A percentile compares a stretch with the other conserved stretches of the same genome.
Evolutionary conservation across 2,113 vertebrate species (phyloP).

Genomic region (Lagopus leucura): DNA sequence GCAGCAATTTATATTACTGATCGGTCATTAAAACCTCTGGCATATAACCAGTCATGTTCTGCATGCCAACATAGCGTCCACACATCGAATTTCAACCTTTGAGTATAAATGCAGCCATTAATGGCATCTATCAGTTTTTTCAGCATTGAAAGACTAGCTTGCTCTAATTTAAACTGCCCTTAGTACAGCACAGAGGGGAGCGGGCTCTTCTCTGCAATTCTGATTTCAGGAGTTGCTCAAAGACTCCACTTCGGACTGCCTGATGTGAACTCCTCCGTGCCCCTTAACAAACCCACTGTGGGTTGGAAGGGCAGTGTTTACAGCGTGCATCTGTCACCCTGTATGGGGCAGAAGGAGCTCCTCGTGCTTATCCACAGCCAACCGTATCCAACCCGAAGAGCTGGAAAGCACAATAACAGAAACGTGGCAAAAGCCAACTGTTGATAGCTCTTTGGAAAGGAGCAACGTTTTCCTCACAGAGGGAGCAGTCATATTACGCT

Average conservation of each 20-base stretch:
- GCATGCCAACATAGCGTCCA: slow-evolving; percentile 57
- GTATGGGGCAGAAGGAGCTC: slow-evolving; percentile 59
- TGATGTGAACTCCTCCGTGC: not conserved
- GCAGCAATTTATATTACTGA: slow-evolving; percentile 66
- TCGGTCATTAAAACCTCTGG: slow-evolving; percentile 32
- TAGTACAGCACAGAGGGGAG: not conserved
- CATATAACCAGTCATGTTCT: slow-evolving; percentile 16
- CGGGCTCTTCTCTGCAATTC: not conserved
- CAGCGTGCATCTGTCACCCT: slow-evolving; percentile 54
- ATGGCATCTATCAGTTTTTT: slow-evolving; percentile 66
- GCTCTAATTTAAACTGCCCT: slow-evolving; percentile 5
- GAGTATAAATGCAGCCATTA: slow-evolving; percentile 21
- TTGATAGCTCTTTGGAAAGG: not conserved
- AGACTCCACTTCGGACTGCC: not conserved
- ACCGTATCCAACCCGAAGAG: not conserved
- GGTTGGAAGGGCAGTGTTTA: slow-evolving; percentile 9
- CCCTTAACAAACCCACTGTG: slow-evolving; percentile 32
- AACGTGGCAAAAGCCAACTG: not conserved
- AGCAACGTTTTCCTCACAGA: not conserved
- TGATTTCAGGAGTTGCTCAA: not conserved
- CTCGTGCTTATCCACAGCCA: slow-evolving; percentile 45
- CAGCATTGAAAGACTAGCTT: slow-evolving; percentile 30
- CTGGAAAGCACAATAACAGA: not conserved
- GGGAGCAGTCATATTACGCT: not conserved
- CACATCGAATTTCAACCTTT: slow-evolving; percentile 38